Conservation (phyloP, 2,888 invertebrate genomes). For the Diachrysia chrysitis region DNA sequence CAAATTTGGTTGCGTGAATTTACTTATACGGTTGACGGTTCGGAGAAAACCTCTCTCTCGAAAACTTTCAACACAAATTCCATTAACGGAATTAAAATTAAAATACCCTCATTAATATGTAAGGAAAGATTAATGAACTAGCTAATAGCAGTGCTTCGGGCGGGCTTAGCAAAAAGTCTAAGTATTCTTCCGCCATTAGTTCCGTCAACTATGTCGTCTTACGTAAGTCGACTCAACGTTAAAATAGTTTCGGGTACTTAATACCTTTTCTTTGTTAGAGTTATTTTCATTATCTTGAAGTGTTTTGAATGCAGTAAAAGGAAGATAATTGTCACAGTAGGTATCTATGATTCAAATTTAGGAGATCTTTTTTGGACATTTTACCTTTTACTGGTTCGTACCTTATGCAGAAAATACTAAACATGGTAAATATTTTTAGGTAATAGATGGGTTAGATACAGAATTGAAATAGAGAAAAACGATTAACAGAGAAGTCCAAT, state of each 20-base stretch:
- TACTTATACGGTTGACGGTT: constrained; percentile 14
- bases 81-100: constrained; percentile 70
- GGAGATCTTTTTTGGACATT: no score
- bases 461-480: no score
- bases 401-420: no score
- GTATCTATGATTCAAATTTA: neutral
- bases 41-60: constrained; percentile 54
- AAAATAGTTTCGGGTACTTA: constrained; percentile 33
- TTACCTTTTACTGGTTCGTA: no score
- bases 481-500: no score
- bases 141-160: constrained; percentile 51
- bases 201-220: constrained; percentile 24
- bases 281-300: neutral
- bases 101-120: constrained; percentile 69
- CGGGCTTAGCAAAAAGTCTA: constrained; percentile 53
- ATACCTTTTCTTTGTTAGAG: constrained; percentile 16
- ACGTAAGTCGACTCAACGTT: constrained; percentile 14
- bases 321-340: neutral
- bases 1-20: neutral
- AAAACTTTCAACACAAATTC: constrained; percentile 65
- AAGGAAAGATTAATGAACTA: constrained; percentile 67
- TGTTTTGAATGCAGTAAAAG: neutral
- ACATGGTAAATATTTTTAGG: no score
- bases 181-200: constrained; percentile 37
- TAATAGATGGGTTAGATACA: no score